Base-by-base conservation (phyloP, 2,113 vertebrate genomes). In the Gallinago jamesoni region DNA sequence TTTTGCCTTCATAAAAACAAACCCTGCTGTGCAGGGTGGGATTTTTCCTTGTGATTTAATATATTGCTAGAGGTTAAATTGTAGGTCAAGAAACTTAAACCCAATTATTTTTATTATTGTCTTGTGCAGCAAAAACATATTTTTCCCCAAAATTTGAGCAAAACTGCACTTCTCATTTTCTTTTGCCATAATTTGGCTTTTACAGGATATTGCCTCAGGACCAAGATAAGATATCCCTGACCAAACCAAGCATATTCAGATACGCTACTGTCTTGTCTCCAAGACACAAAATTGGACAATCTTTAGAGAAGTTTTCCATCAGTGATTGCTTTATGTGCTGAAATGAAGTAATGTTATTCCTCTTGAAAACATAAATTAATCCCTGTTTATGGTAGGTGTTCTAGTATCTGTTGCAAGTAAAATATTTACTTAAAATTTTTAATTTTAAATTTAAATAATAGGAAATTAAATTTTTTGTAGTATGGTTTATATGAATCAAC, bases 141-240 rank as follows among this genome's bases (percentile, higher is more conserved):
- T 35, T 57, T 37, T 1, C 3, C 11, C 1, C 2, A 1, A n/a
- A 73, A 68, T 2, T 27, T 27, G 6, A 47, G 2, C 11, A 47
- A 77, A 90, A 33, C 3, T 69, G 2, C 1, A 37, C 7, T 60
- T 10, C 2, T 68, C 2, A 3, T 64, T 77, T 25, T 60, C 50
- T 45, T 67, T 59, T 53, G 13, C 4, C 5, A 10, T 35, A 31
- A 59, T 41, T 45, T 62, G 4, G 1, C 5, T 87, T 83, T 45
- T 30, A 60, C 10, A 14, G 7, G 9, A 24, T 59, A 23, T 77
- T 22, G 3, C 3, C 9, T 66, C 39, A 64, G 12, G 31, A 37
- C 15, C 10, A 6, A 9, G 7, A 21, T 12, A 50, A 74, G 19
- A 24, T 15, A 22, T 0, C 12, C 7, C 9, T 50, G 28, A 53